Conservation (phyloP, 2,797 vertebrate species). For the Buceros bicornis region DNA sequence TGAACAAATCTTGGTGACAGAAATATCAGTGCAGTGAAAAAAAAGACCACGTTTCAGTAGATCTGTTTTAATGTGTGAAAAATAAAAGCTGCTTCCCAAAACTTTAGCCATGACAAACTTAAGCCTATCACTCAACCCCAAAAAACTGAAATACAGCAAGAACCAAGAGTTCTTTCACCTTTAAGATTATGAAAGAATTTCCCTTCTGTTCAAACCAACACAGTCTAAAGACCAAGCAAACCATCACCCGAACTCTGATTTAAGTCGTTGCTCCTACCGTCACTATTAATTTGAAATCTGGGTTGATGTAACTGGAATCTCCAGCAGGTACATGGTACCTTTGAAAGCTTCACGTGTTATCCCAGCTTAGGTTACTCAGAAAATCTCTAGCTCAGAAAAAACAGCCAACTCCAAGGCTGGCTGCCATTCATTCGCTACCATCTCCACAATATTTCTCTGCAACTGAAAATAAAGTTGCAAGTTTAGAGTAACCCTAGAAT, state of each 20-base stretch:
- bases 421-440: not conserved
- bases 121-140: not conserved
- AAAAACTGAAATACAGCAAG: not conserved
- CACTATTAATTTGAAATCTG: not conserved
- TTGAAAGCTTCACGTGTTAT: not conserved
- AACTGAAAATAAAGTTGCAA: not conserved
- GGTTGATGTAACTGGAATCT: not conserved
- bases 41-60: not conserved
- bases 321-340: not conserved
- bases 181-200: not conserved
- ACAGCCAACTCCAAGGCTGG: not conserved
- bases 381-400: not conserved
- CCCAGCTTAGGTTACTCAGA: not conserved
- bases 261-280: not conserved
- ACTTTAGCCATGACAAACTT: not conserved
- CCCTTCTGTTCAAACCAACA: not conserved
- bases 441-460: fast-evolving
- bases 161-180: not conserved
- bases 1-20: not conserved
- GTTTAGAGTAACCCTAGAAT: not conserved
- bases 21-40: not conserved
- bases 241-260: not conserved
- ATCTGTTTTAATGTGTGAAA: constrained; percentile 1
- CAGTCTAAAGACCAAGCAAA: not conserved
- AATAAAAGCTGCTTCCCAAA: constrained; percentile 16